Conservation (phyloP, 2,113 vertebrate genomes). For the Chionis minor region DNA sequence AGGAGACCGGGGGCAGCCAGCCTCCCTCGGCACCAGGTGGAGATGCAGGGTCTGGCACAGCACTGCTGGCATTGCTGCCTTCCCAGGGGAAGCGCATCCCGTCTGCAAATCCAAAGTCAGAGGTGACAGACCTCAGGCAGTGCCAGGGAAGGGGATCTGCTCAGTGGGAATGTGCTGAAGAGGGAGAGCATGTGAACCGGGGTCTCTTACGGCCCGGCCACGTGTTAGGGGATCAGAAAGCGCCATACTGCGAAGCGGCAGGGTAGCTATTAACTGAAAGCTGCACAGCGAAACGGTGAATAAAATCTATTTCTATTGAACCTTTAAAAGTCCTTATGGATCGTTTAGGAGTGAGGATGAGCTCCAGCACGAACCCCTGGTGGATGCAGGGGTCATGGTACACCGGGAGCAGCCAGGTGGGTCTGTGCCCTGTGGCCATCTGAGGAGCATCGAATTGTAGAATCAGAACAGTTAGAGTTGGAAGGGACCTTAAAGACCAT, state of each 20-base stretch:
- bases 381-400: not conserved
- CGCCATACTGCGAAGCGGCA: not conserved
- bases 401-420: not conserved
- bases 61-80: not conserved
- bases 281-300: not conserved
- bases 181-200: not conserved
- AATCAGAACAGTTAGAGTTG: too few relatives aligned
- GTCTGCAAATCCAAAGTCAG: not conserved
- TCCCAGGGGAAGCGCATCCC: not conserved
- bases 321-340: not conserved
- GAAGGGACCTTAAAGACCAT: not conserved
- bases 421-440: not conserved
- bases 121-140: not conserved
- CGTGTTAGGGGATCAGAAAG: not conserved
- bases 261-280: not conserved
- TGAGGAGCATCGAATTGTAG: not conserved
- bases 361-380: not conserved
- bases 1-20: not conserved
- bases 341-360: not conserved
- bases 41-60: accelerated
- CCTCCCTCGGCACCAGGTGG: accelerated
- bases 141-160: not conserved
- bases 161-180: not conserved
- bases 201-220: not conserved
- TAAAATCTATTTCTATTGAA: not conserved